Evolutionary conservation across 2,888 invertebrate genomes (phyloP), one percentile per base, ranked within the genome.

Genomic region (Hipparchia sbordonii): DNA sequence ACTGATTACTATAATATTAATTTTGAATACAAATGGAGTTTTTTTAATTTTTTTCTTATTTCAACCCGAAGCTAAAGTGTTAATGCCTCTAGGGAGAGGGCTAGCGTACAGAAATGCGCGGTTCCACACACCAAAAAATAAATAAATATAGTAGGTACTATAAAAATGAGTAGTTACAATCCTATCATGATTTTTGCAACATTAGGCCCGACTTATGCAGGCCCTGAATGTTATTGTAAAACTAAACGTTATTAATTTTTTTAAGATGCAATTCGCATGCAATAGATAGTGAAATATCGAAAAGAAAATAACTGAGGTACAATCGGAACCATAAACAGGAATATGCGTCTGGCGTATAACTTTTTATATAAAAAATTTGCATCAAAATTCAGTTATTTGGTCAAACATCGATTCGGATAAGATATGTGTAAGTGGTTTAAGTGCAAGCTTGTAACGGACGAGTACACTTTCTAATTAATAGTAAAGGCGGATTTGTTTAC

Each of bases 401-500:
- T 74, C 76, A 68, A 76, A 76, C 61, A 77, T 73, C 67, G 72
- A 71, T 77, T 75, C 73, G 71, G 71, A 75, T 46, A 70, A 74
- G 77, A 77, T 77, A 77, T 77, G 77, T 77, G 72, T 75, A 67
- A 70, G 62, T 67, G 63, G 46, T 23, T 7, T 73, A 68, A 71
- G 72, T 71, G 66, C 54, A 54, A 70, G 63, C 67, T 65, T 74
- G 66, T 65, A 68, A 71, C 76, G 76, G 76, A 76, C 76, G 74
- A 76, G 72, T 76, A 76, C 76, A 74, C 68, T 72, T 71, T 70
- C 69, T 68, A 70, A 73, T 74, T 72, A 68, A 72, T 72, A 76
- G 70, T 72, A 76, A 74, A 74, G 76, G 76, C 76, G 76, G 76
- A 76, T 66, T 72, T 74, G 70, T 74, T 72, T 72, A 76, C 71